Percentiles rank a stretch among this genome's conserved stretches.
These are phyloP conservation scores for Coleophora deauratella DNA, from an alignment of 2,888 invertebrate species.

Conservation along the genomic window DNA sequence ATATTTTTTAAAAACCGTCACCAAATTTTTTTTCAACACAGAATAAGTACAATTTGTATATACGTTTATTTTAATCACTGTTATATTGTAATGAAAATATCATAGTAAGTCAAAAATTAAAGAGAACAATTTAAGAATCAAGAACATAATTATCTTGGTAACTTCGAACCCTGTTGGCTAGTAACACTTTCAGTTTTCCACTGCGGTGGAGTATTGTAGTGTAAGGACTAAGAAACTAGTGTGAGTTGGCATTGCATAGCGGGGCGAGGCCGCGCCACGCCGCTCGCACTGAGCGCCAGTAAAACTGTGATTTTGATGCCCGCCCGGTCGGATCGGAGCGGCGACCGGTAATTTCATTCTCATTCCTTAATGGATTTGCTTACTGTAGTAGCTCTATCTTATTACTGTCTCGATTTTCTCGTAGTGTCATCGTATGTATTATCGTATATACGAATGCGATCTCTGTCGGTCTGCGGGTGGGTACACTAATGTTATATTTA, in stretches of 20 bases:
- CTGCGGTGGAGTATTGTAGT: slow-evolving; percentile 22
- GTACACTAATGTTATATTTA: slow-evolving; percentile 72
- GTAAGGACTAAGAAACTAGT: too few species aligned
- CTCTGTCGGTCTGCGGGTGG: slow-evolving; percentile 67
- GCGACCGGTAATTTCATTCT: slow-evolving; percentile 63
- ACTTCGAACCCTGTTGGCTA: too few species aligned
- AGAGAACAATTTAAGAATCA: too few species aligned
- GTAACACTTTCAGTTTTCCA: slow-evolving; percentile 64
- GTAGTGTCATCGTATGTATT: slow-evolving; percentile 57
- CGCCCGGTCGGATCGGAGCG: slow-evolving; percentile 56
- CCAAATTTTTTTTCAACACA: too few species aligned
- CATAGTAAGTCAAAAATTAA: too few species aligned
- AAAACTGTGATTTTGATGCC: slow-evolving; percentile 53
- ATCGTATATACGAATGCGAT: slow-evolving; percentile 31
- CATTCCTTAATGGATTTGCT: slow-evolving; percentile 71
- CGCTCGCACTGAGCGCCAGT: slow-evolving; percentile 24
- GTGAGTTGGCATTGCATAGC: too few species aligned
- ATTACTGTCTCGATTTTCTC: slow-evolving; percentile 70
- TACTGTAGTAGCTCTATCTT: slow-evolving; percentile 70
- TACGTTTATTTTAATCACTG: too few species aligned
- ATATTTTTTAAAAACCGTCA: too few species aligned
- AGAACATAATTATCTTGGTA: too few species aligned
- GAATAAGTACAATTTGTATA: too few species aligned
- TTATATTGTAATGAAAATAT: too few species aligned
- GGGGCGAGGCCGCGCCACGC: neutral